Evolutionary conservation across 2,888 invertebrate genomes (phyloP).

Genomic region (Philonicus albiceps): DNA sequence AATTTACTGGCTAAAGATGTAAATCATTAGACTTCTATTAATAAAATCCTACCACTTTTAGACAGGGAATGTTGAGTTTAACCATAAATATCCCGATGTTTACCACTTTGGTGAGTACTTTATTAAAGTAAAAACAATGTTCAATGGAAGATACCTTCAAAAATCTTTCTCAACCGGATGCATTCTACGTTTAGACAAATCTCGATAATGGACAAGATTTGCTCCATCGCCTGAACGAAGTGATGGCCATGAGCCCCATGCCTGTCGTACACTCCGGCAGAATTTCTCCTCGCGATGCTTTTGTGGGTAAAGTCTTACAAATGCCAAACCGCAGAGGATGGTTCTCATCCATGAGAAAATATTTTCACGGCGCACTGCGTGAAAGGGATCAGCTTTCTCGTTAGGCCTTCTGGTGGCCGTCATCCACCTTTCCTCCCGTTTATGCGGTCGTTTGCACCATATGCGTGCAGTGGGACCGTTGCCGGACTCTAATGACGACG

Average conservation of each 20-base stretch:
- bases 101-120: not conserved
- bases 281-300: not conserved
- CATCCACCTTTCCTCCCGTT: not conserved
- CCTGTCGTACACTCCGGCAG: not conserved
- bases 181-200: not conserved
- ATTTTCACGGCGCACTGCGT: conserved; percentile 7
- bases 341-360: conserved; percentile 17
- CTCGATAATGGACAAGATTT: not conserved
- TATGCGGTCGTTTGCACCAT: not conserved
- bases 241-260: not conserved
- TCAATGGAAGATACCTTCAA: not conserved
- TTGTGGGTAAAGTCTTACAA: conserved; percentile 21
- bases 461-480: not conserved
- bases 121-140: not conserved
- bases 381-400: conserved; percentile 31
- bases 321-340: conserved; percentile 20
- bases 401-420: not conserved
- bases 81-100: not conserved
- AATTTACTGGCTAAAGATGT: too few species aligned
- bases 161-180: not conserved
- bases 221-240: not conserved
- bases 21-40: too few species aligned
- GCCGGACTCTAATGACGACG: not conserved
- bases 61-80: too few species aligned
- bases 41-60: too few species aligned